These are phyloP conservation scores for Laspeyria flexula DNA, from an alignment of 2,888 invertebrate species.

Conservation along the genomic window DNA sequence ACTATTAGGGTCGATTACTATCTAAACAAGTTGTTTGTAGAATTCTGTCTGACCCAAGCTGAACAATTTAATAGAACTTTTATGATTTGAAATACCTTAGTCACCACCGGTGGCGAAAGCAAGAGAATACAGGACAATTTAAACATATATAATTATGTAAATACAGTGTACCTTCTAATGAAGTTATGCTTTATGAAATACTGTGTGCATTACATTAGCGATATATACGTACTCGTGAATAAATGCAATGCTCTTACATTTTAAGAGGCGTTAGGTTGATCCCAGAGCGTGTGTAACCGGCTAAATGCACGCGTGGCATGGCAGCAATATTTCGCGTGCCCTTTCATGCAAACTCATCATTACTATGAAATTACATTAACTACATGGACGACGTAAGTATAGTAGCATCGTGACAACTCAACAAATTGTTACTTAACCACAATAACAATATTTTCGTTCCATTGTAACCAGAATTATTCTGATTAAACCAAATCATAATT, in stretches of 20 bases:
- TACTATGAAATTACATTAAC: conserved; percentile 12
- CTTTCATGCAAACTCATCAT: conserved; percentile 20
- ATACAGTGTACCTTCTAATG: no score
- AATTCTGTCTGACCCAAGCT: conserved; percentile 13
- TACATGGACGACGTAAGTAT: neutral
- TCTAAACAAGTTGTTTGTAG: conserved; percentile 27
- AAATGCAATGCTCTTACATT: neutral
- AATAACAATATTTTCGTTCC: no score
- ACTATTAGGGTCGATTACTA: conserved; percentile 24
- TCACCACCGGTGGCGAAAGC: neutral
- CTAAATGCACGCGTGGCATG: conserved; percentile 13
- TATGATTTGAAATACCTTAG: conserved; percentile 15
- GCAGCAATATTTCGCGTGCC: conserved; percentile 10
- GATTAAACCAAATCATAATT: no score
- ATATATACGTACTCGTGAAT: neutral
- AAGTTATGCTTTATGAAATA: no score
- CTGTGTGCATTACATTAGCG: no score
- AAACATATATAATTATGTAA: no score
- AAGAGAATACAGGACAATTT: neutral
- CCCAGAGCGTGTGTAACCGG: conserved; percentile 19
- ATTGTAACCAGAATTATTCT: no score
- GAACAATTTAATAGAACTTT: conserved; percentile 2
- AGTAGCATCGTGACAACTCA: no score
- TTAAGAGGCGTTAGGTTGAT: conserved; percentile 6
- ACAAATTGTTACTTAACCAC: neutral